phyloP scores from a whole-genome alignment of 1,140 invertebrate genomes.

The Eulimnadia texana region DNA sequence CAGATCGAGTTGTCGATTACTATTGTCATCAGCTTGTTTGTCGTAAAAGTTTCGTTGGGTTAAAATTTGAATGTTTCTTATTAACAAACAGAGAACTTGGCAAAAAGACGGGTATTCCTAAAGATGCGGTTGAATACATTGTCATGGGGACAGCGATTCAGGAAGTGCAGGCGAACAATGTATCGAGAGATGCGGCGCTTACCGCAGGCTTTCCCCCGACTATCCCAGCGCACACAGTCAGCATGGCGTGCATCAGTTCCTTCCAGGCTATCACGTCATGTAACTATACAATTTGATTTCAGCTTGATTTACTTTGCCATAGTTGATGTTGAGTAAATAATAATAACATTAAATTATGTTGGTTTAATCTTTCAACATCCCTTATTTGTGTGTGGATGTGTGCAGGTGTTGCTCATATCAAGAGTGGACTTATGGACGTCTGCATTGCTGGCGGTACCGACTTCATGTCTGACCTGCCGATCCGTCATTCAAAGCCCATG shows the following conservation, averaged over 20 bases:
- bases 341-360: too few species aligned
- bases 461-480: constrained; percentile 12
- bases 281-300: background rate
- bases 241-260: constrained; percentile 8
- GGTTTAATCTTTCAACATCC: too few species aligned
- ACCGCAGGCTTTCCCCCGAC: background rate
- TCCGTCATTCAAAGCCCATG: background rate
- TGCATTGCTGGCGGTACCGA: constrained; percentile 15
- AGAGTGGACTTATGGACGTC: background rate
- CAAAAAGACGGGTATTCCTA: background rate
- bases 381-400: background rate
- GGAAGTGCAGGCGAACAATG: background rate
- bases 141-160: constrained; percentile 2
- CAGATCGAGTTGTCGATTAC: background rate
- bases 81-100: background rate
- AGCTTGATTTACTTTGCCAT: background rate
- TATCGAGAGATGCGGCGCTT: constrained; percentile 1
- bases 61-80: background rate
- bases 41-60: too few species aligned
- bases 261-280: background rate
- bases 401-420: background rate
- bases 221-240: constrained; percentile 7
- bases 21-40: too few species aligned
- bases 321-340: background rate
- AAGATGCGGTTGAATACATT: constrained; percentile 2